Conservation (phyloP, 2,797 vertebrate species). For the Monodelphis domestica region DNA sequence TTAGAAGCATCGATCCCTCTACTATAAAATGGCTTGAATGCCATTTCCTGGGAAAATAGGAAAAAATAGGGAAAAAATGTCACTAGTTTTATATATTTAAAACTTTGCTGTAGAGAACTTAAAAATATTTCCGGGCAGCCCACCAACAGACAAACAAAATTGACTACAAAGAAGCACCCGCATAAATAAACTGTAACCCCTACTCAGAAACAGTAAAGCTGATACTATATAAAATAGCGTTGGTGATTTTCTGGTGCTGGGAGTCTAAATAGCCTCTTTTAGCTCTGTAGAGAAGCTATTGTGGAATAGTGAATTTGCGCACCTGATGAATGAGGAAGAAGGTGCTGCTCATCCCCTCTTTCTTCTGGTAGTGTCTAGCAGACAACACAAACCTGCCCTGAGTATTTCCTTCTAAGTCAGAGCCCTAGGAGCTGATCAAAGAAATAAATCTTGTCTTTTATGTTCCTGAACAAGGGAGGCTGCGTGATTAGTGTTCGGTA, state of each 20-base stretch:
- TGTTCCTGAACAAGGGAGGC: neutral
- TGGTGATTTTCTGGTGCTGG: neutral
- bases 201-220: neutral
- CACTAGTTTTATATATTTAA: neutral
- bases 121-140: neutral
- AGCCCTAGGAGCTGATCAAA: neutral
- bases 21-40: neutral
- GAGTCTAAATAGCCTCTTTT: neutral
- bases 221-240: neutral
- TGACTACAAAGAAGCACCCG: neutral
- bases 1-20: neutral
- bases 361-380: neutral
- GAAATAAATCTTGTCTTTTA: neutral
- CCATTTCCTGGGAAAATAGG: neutral
- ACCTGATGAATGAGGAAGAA: neutral
- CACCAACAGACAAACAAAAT: neutral
- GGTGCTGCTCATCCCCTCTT: neutral
- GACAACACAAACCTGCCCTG: neutral
- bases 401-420: neutral
- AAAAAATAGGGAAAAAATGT: too few relatives aligned
- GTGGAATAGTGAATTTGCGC: neutral
- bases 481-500: neutral
- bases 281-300: neutral
- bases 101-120: neutral
- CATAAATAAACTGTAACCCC: neutral